Evolutionary conservation across 2,113 vertebrate species (phyloP), one percentile per base, ranked within the genome.

Genomic region (Capreolus pygargus): DNA sequence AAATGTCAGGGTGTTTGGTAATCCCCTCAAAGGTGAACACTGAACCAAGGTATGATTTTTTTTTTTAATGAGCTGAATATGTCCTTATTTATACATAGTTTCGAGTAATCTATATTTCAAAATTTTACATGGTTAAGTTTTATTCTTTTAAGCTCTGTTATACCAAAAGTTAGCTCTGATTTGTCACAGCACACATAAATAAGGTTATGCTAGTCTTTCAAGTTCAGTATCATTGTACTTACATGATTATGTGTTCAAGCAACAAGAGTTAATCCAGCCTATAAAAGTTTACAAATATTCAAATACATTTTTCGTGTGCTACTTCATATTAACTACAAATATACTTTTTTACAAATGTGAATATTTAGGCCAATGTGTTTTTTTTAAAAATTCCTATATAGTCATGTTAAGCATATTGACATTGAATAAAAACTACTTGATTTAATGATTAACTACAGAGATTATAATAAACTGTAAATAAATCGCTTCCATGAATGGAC

Each of bases 361-460:
- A 93, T 94, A 86, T 97, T 98, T 97, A 92, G 81, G 89, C 91
- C 86, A 83, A 25, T 43, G 25, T 23, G 39, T 76, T 47, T 60
- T 95, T 89, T 89, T 39, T 25, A 1, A 43, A 97, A 96, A 97
- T 93, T 97, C 95, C 95, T 96, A 43, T 36, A 43, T 39, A 84
- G 39, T 93, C 78, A 45, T 90, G 83, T 74, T 86, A 81, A 82
- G 28, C 81, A 47, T 91, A 43, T 17, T 84, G 89, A 96, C 79
- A 89, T 61, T 96, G 95, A 95, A 95, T 97, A 98, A 98, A 90
- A 97, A 93, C 90, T 57, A 95, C 93, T 98, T 95, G 97, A 97
- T 97, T 87, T 96, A 98, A 96, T 98, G 95, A 97, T 98, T 98
- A 98, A 97, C 8, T 50, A 91, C 78, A 98, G 83, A 98, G 97